These are phyloP conservation scores for Nomada fucata DNA, from an alignment of 2,888 invertebrate genomes.

Conservation along the genomic window DNA sequence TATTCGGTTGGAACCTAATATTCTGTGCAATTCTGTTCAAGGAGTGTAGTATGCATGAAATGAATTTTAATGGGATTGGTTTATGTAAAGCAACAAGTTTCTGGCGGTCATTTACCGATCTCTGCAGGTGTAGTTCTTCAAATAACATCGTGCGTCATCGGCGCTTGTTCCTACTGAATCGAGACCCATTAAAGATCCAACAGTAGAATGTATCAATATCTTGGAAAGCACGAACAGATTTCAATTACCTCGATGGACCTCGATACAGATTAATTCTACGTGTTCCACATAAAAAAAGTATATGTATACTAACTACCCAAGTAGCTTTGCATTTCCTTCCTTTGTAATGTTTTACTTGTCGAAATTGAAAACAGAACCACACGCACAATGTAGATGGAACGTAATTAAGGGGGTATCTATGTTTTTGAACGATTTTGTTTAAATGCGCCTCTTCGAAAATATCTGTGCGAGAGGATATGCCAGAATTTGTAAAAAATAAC, in stretches of 20 bases:
- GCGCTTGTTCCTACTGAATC: constrained; percentile 56
- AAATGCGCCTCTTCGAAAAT: no score
- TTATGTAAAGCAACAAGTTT: not conserved
- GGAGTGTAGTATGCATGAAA: not conserved
- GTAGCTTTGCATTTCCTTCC: no score
- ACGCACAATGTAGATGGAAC: no score
- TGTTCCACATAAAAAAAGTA: no score
- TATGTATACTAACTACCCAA: no score
- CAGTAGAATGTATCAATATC: constrained; percentile 49
- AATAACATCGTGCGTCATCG: constrained; percentile 71
- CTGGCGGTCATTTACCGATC: constrained; percentile 28
- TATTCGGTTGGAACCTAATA: not conserved
- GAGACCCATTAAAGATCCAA: constrained; percentile 69
- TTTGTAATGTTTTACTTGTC: no score
- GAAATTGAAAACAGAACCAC: no score
- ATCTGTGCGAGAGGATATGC: no score
- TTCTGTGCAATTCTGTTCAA: not conserved
- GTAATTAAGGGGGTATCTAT: no score
- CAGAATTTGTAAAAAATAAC: no score
- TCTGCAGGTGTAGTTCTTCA: constrained; percentile 69
- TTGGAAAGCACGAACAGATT: constrained; percentile 51
- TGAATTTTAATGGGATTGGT: not conserved
- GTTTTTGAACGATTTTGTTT: no score
- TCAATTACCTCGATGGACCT: constrained; percentile 50
- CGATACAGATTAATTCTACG: not conserved